Percentiles rank a stretch among this genome's conserved stretches.
phyloP scores from a whole-genome alignment of 2,797 vertebrate species.

The Sebastes itinus region DNA sequence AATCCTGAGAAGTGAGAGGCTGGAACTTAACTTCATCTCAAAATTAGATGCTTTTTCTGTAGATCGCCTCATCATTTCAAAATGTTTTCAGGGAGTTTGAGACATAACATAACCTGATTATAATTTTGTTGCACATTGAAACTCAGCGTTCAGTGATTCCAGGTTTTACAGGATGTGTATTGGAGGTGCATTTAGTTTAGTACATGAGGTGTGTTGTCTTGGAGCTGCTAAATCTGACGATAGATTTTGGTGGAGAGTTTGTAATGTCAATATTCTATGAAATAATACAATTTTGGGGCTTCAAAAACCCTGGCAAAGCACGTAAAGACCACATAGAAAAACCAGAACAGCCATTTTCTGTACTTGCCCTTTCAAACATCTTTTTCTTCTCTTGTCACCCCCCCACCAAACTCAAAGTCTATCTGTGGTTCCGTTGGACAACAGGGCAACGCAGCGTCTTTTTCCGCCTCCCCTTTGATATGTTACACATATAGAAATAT shows the following conservation, averaged over 20 bases:
- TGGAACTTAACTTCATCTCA: background rate
- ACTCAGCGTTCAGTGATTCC: background rate
- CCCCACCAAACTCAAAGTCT: background rate
- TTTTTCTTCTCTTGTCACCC: background rate
- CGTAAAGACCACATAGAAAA: background rate
- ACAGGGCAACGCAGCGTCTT: background rate
- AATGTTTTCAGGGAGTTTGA: too few species aligned
- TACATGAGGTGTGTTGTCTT: background rate
- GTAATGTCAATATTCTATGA: background rate
- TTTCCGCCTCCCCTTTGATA: conserved; percentile 9
- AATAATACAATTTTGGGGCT: background rate
- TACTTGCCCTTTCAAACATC: background rate
- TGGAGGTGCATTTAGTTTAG: background rate
- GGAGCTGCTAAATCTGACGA: background rate
- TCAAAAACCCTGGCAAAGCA: background rate
- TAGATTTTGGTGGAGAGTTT: background rate
- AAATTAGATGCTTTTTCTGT: background rate
- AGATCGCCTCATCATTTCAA: background rate
- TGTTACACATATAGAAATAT: background rate
- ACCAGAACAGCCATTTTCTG: background rate
- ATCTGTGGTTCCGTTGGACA: background rate
- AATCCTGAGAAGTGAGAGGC: background rate
- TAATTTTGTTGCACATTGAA: background rate
- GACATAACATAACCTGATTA: background rate
- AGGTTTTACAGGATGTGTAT: background rate